phyloP scores from a whole-genome alignment of 1,140 invertebrate species.

The Drosophila subpulchrella region DNA sequence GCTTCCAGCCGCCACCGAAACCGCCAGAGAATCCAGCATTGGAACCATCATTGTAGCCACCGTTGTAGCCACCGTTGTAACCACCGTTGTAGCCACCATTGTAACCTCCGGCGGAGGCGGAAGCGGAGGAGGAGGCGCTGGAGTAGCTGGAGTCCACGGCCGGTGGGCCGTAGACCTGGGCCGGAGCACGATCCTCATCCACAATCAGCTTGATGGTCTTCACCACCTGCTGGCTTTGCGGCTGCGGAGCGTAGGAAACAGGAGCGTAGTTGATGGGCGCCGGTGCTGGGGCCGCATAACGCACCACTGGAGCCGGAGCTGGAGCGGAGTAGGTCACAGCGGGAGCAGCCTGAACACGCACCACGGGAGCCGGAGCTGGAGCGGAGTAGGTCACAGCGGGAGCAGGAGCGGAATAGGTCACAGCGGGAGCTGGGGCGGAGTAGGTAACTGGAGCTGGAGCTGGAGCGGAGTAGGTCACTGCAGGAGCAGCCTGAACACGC shows the following conservation, averaged over 20 bases:
- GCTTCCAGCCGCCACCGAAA: constrained; percentile 60
- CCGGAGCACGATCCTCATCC: constrained; percentile 60
- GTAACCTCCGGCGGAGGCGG: constrained; percentile 29
- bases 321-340: constrained; percentile 12
- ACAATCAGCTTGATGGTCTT: constrained; percentile 78
- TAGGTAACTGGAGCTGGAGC: constrained; percentile 19
- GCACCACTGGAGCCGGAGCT: constrained; percentile 20
- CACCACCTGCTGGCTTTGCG: constrained; percentile 58
- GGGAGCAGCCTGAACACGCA: constrained; percentile 39
- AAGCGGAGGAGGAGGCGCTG: constrained; percentile 38
- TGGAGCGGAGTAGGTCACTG: constrained; percentile 37
- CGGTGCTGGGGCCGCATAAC: constrained; percentile 18
- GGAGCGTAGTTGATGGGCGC: constrained; percentile 26
- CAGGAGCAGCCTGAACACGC: constrained; percentile 23
- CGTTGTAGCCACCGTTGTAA: constrained; percentile 27
- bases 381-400: constrained; percentile 37
- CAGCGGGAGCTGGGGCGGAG: constrained; percentile 15
- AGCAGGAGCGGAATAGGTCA: constrained; percentile 32
- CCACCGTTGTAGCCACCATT: constrained; percentile 28
- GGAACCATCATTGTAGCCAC: constrained; percentile 35
- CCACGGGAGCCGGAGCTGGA: constrained; percentile 33
- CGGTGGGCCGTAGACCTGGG: constrained; percentile 63
- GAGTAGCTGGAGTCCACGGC: constrained; percentile 42
- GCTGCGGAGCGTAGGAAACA: constrained; percentile 24
- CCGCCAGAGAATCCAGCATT: constrained; percentile 35